Conservation (phyloP, 2,888 invertebrate species). For the Limnephilus rhombicus region DNA sequence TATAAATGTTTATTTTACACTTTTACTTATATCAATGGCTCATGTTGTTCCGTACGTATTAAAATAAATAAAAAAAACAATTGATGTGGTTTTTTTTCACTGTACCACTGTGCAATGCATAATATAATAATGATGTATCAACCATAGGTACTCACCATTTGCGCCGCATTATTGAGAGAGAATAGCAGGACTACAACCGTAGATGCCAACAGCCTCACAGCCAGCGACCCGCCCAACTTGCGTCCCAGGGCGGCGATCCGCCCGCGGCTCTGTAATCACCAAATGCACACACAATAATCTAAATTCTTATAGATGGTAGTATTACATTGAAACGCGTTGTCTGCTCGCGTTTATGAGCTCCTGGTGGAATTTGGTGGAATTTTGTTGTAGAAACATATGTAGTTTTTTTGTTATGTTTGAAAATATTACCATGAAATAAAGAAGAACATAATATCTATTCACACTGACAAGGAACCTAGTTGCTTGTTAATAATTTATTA, state of each 20-base stretch:
- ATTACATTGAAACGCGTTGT: neutral
- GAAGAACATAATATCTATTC: no score
- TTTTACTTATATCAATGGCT: no score
- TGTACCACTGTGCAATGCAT: neutral
- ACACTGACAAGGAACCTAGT: no score
- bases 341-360: neutral
- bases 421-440: no score
- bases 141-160: slow-evolving; percentile 60
- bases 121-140: neutral
- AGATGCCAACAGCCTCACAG: slow-evolving; percentile 49
- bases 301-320: neutral
- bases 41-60: no score
- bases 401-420: no score
- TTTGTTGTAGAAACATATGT: no score
- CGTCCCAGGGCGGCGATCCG: slow-evolving; percentile 51
- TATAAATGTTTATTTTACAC: no score
- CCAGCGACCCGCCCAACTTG: slow-evolving; percentile 57
- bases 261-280: slow-evolving; percentile 57
- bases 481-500: no score
- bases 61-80: no score
- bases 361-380: no score
- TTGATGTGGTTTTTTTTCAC: neutral
- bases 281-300: neutral
- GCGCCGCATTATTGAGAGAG: slow-evolving; percentile 59
- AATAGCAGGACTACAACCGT: slow-evolving; percentile 53